Conservation (phyloP, 2,113 vertebrate genomes). For the Eublepharis macularius region DNA sequence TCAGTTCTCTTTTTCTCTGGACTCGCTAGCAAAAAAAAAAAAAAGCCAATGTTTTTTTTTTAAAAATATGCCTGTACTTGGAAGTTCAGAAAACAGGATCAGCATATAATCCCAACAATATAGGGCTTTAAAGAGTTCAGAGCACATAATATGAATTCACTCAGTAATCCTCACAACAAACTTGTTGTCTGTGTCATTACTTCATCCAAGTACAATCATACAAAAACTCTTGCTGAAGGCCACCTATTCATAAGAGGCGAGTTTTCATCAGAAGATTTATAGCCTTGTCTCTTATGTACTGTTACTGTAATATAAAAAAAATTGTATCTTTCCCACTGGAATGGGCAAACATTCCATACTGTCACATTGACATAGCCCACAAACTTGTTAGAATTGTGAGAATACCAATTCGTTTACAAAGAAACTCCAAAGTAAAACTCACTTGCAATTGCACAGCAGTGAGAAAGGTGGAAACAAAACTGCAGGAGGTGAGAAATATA, state of each 20-base stretch:
- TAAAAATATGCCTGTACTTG: background rate
- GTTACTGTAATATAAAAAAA: too few species aligned
- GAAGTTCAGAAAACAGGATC: background rate
- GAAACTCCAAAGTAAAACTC: too few species aligned
- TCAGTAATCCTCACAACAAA: background rate
- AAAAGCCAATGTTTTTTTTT: background rate
- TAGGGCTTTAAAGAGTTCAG: background rate
- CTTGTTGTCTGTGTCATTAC: background rate
- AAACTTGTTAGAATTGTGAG: too few species aligned
- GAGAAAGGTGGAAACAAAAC: too few species aligned
- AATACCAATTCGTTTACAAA: too few species aligned
- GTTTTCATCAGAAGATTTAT: background rate
- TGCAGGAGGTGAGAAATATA: too few species aligned
- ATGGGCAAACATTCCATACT: too few species aligned
- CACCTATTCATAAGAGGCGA: background rate
- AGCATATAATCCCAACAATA: background rate
- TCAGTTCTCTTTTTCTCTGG: constrained; percentile 42
- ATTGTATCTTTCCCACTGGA: too few species aligned
- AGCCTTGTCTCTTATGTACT: background rate
- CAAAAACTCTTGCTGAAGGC: background rate
- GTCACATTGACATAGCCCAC: too few species aligned
- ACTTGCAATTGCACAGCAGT: too few species aligned
- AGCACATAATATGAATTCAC: background rate
- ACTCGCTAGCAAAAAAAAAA: background rate
- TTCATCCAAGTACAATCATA: background rate